Conservation (phyloP, 2,888 invertebrate genomes). For the Acleris literana region DNA sequence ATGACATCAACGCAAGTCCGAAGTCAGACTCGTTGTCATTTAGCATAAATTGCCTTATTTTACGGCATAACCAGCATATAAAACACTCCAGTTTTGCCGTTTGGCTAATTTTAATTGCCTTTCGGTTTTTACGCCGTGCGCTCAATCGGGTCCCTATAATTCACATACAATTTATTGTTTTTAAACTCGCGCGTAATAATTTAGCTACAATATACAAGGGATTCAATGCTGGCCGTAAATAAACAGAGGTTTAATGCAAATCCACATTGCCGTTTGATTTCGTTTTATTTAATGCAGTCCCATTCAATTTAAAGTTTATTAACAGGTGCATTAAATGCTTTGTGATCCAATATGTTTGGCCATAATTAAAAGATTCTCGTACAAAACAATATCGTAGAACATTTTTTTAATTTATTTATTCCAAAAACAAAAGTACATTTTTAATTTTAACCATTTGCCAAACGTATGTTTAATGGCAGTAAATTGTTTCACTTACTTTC, state of each 20-base stretch:
- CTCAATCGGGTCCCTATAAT: conserved; percentile 61
- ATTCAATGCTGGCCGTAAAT: conserved; percentile 64
- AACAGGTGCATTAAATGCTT: not conserved
- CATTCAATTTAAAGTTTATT: conserved; percentile 26
- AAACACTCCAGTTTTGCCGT: conserved; percentile 67
- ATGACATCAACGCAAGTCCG: conserved; percentile 45
- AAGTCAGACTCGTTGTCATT: conserved; percentile 49
- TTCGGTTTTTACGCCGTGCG: conserved; percentile 63
- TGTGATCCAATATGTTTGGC: not conserved
- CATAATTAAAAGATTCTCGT: no score
- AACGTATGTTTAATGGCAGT: no score
- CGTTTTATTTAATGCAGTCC: conserved; percentile 44
- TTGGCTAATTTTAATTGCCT: conserved; percentile 76
- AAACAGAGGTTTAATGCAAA: conserved; percentile 66
- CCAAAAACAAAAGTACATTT: no score
- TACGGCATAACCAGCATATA: conserved; percentile 66
- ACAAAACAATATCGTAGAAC: no score
- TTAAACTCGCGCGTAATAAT: conserved; percentile 64
- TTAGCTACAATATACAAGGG: conserved; percentile 60
- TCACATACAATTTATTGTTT: conserved; percentile 68
- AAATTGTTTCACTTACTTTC: no score
- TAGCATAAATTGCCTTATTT: conserved; percentile 70
- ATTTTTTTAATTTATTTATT: no score
- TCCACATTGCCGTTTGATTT: conserved; percentile 62
- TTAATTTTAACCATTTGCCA: no score